Evolutionary conservation across 2,113 vertebrate species (phyloP).

Genomic region (Pseudorectes ferrugineus): DNA sequence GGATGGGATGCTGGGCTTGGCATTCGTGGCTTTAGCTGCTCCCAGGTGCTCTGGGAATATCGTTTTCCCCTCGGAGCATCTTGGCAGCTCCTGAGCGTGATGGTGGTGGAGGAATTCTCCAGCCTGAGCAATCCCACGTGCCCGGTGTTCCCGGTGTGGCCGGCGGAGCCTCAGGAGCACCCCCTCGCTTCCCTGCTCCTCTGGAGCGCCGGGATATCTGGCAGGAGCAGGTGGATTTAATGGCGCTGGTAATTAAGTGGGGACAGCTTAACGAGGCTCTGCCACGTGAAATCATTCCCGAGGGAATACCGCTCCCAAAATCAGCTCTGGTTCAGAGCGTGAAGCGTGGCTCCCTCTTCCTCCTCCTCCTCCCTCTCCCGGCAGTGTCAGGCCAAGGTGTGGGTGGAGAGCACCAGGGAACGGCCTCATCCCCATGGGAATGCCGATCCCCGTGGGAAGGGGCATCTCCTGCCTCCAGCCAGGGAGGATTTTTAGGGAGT

Average conservation of each 20-base stretch:
- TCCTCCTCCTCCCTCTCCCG: neutral
- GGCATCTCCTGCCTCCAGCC: neutral
- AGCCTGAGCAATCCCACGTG: neutral
- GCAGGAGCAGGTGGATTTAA: neutral
- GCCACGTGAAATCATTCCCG: neutral
- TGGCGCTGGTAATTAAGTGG: neutral
- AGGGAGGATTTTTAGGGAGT: neutral
- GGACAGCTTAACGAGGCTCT: neutral
- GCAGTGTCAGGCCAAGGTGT: neutral
- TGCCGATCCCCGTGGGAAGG: accelerated
- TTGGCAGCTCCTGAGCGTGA: neutral
- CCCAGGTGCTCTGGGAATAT: neutral
- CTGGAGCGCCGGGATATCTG: neutral
- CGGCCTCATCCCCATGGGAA: accelerated
- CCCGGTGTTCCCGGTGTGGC: accelerated
- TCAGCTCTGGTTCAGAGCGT: neutral
- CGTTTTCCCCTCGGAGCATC: neutral
- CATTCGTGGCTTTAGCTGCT: neutral
- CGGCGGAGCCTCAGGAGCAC: accelerated
- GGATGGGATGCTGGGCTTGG: neutral
- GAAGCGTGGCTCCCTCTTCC: neutral
- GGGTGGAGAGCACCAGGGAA: neutral
- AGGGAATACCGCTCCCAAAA: neutral
- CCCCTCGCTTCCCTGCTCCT: neutral
- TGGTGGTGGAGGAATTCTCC: neutral